Evolutionary conservation across 2,113 vertebrate species (phyloP).

Genomic region (Tichodroma muraria): DNA sequence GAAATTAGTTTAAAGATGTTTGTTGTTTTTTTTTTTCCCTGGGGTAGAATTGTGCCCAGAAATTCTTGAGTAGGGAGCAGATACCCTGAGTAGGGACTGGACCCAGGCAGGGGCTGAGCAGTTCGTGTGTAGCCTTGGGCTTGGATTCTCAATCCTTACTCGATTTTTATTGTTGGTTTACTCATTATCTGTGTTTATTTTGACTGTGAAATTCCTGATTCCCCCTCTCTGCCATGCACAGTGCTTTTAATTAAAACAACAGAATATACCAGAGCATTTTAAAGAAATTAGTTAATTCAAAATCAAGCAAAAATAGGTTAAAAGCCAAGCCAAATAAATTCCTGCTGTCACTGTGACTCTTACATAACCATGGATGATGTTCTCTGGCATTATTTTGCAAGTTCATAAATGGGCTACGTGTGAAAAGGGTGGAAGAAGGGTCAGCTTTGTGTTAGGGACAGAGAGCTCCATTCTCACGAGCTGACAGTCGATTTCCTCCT

Average conservation of each 20-base stretch:
- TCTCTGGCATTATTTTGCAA: background rate
- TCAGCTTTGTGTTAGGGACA: slow-evolving; percentile 15
- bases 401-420: background rate
- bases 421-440: background rate
- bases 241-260: slow-evolving; percentile 1
- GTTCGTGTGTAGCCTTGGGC: slow-evolving; percentile 15
- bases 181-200: slow-evolving; percentile 59
- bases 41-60: background rate
- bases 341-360: background rate
- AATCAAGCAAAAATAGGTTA: background rate
- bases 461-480: background rate
- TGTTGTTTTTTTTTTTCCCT: background rate
- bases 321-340: background rate
- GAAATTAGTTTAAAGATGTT: background rate
- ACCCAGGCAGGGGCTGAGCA: background rate
- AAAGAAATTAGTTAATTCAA: background rate
- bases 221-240: background rate
- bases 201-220: slow-evolving; percentile 46
- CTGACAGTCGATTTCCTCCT: slow-evolving; percentile 30
- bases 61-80: background rate
- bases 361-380: accelerated
- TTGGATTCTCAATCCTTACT: slow-evolving; percentile 2
- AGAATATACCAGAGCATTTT: background rate
- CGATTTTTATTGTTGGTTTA: slow-evolving; percentile 28
- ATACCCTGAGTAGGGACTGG: background rate